Evolutionary conservation across 2,888 invertebrate genomes (phyloP), one percentile per base, ranked within the genome.

Genomic region (Conomelus anceps): DNA sequence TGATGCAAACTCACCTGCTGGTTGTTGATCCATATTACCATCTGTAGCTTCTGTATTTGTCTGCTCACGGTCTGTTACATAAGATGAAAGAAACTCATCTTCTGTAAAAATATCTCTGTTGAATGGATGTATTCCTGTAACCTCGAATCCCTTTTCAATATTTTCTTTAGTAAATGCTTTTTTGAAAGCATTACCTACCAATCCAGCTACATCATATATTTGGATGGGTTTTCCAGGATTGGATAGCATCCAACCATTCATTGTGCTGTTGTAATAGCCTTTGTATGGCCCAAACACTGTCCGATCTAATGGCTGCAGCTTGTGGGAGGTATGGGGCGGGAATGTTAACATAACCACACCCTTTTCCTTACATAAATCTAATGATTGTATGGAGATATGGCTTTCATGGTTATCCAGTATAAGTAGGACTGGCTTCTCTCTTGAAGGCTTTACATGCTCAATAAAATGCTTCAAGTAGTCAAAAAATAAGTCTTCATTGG

Each of bases 281-380:
- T 89, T 89, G 6, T 88, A 88, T 22, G 88, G 89, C n/a, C 89
- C 88, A 87, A 22, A 87, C 4, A 89, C 88, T 4, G 88, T 88
- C 86, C 86, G 20, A 24, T 89, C 86, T 0, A 88, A 86, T 23
- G 89, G 89, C 26, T 89, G 89, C 4, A 89, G 26, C 29, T 87
- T 89, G 88, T 89, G 84, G 63, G 84, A 63, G 0, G 84, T 84
- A 84, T 89, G 88, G n/a, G 88, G 88, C 0, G 89, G 89, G 22
- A 89, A 87, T 23, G 89, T 88, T 7, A 89, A 23, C 17, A 89
- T 23, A 11, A 88, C 89, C 22, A 89, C 84, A 1, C 89, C 89
- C 63, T 88, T 85, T 9, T 89, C 88, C 24, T 88, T 89, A 9
- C 63, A 34, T 1, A 86, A 13, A 84, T 88, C 22, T 9, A 89